Conservation (phyloP, 30 jellyfish, hydroid and myxozoan species). For the Clytia hemisphaerica region DNA sequence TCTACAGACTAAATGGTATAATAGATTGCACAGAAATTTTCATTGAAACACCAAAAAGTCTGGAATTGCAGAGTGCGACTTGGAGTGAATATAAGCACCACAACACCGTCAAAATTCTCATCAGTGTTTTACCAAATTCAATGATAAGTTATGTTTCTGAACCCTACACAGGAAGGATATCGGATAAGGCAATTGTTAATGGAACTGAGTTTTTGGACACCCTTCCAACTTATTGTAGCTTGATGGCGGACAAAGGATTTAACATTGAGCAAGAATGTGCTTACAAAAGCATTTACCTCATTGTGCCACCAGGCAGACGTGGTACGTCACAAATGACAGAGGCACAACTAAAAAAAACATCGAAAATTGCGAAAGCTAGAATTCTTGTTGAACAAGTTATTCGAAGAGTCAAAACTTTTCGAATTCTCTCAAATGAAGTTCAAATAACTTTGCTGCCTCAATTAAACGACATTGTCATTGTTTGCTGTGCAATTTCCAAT, state of each 20-base stretch:
- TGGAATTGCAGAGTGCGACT: conserved; percentile 5
- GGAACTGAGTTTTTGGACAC: conserved; percentile 8
- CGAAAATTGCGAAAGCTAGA: conserved; percentile 9
- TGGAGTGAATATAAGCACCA: conserved; percentile 39
- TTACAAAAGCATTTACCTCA: background rate
- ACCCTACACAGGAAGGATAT: conserved; percentile 15
- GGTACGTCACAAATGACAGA: background rate
- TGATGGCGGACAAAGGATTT: conserved; percentile 37
- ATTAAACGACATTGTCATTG: no score
- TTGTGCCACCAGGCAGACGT: conserved; percentile 13
- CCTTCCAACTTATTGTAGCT: conserved; percentile 1
- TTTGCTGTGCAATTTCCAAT: conserved; percentile 21
- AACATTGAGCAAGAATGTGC: conserved; percentile 16
- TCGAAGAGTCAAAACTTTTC: conserved; percentile 17
- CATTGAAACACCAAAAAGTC: conserved; percentile 30
- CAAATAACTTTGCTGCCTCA: conserved; percentile 5
- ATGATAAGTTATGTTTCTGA: conserved; percentile 5
- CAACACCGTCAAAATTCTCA: conserved; percentile 15
- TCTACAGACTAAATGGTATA: background rate
- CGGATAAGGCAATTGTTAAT: conserved; percentile 8
- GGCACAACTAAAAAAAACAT: background rate
- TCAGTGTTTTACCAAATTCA: conserved; percentile 34
- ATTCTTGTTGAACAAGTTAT: conserved; percentile 36
- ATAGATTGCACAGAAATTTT: conserved; percentile 35
- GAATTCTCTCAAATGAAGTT: background rate